phyloP scores from a whole-genome alignment of 2,888 invertebrate species.

The Anagyrus pseudococci region DNA sequence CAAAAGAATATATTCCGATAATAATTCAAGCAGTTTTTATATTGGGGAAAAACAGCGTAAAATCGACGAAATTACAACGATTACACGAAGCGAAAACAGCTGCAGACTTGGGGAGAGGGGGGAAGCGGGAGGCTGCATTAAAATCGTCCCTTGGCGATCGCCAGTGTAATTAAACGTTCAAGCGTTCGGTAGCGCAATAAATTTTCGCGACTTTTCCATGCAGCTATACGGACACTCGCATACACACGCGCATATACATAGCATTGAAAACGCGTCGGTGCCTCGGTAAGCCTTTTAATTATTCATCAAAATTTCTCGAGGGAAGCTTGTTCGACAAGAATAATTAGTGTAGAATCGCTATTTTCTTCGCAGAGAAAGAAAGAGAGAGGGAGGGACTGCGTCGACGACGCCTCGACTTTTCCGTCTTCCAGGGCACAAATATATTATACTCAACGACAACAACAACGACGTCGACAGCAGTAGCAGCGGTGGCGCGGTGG shows the following conservation, averaged over 20 bases:
- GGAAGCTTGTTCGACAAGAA: slow-evolving; percentile 26
- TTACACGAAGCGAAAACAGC: too few species aligned
- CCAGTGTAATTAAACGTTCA: slow-evolving; percentile 19
- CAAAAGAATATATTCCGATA: too few species aligned
- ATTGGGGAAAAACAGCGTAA: too few species aligned
- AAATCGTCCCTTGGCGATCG: neutral
- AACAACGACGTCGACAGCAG: neutral
- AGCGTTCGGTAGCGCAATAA: slow-evolving; percentile 10
- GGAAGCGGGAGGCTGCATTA: neutral
- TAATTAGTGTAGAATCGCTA: slow-evolving; percentile 30
- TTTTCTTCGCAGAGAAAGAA: slow-evolving; percentile 2
- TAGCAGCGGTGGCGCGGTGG: too few species aligned
- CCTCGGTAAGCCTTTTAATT: slow-evolving; percentile 29
- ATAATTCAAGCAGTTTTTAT: too few species aligned
- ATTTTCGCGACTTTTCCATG: slow-evolving; percentile 1
- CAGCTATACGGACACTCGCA: too few species aligned
- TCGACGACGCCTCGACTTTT: neutral
- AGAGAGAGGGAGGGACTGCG: too few species aligned
- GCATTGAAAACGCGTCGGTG: neutral
- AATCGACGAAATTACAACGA: too few species aligned
- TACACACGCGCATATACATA: neutral
- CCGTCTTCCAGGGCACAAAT: neutral
- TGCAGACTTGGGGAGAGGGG: neutral
- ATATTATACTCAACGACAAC: neutral
- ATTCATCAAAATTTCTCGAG: slow-evolving; percentile 27